Evolutionary conservation across 2,113 vertebrate species (phyloP), one percentile per base, ranked within the genome.

Genomic region (Hemicordylus capensis): DNA sequence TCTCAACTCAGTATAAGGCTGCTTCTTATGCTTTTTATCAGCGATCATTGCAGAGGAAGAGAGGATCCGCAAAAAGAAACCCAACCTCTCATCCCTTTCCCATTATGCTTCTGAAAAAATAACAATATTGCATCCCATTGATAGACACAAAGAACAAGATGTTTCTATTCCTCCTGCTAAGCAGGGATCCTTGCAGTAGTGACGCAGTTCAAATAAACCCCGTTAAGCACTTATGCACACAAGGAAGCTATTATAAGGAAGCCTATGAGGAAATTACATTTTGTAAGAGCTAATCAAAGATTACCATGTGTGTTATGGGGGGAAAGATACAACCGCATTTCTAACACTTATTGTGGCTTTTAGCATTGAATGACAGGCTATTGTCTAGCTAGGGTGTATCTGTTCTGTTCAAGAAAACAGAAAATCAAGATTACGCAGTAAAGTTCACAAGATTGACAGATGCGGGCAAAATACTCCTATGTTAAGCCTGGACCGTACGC

Each of bases 181-280:
- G 90, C 90, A 77, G 74, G 85, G 89, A 87, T 89, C 90, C 79
- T 89, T 91, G 86, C 80, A 89, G 66, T 64, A 1, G 0, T 88
- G 88, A 89, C 84, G 70, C 70, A 90, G 83, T 92, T 92, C 74
- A 88, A 90, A 90, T 81, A 89, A 92, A 77, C 26, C 88, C 87
- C 39, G 84, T 77, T 87, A 91, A 94, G 89, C 83, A 88, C 89
- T 78, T 92, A 58, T 89, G 82, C 91, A 94, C 72, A 92, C 89
- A 94, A 94, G 88, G 92, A 95, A 90, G 89, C 89, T 90, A 64
- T 88, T 88, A 72, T 2, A 91, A 80, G 86, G 89, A 94, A 93
- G 5, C 56, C 75, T 84, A 81, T 88, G 88, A 86, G 83, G 90
- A 93, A 93, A 93, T 84, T 66, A 76, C 31, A 90, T 90, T 85